Evolutionary conservation across 2,888 invertebrate species (phyloP), one percentile per base, ranked within the genome.

Genomic region (Dicyrtoma fusca): DNA sequence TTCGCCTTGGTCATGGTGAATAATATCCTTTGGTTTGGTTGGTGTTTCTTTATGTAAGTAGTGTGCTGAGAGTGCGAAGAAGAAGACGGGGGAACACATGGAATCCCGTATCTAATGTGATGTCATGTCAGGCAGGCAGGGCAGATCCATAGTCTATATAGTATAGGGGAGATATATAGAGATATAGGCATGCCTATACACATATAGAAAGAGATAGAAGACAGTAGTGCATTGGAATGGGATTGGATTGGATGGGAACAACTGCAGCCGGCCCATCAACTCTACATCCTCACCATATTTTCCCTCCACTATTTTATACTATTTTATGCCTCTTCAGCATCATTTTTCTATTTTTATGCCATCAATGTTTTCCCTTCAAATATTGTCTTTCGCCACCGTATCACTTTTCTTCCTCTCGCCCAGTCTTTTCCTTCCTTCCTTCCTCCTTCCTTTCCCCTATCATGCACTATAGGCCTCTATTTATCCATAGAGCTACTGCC

Each of bases 321-420:
- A 71, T 55, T 71, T 71, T 63, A 62, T 71, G 62, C 71, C 63
- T 53, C 49, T 63, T 62, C 63, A 71, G 71, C 71, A 63, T 71
- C 63, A 63, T 71, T 71, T 71, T 71, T 71, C 55, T 62, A 71
- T 69, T 69, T 69, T 69, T 59, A 69, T 69, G 47, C 62, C 47
- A 62, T 69, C 59, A 69, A 69, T 63, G 71, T 71, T 71, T 71
- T 68, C 23, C 57, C 57, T 57, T 57, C 68, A 68, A 68, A 68
- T 57, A 68, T 68, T 68, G 68, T 68, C 68, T 68, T 68, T 68
- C 68, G 42, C 57, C 57, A 68, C 45, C 42, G 26, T 64, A 64
- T 64, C 51, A 64, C 13, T 21, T 44, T 13, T 13, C 53, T 53
- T 53, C 17, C 57, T 26, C 51, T 51, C 65, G 26, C 25, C 34